Evolutionary conservation across 2,113 vertebrate genomes (phyloP).

Genomic region (Paradoxurus hermaphroditus): DNA sequence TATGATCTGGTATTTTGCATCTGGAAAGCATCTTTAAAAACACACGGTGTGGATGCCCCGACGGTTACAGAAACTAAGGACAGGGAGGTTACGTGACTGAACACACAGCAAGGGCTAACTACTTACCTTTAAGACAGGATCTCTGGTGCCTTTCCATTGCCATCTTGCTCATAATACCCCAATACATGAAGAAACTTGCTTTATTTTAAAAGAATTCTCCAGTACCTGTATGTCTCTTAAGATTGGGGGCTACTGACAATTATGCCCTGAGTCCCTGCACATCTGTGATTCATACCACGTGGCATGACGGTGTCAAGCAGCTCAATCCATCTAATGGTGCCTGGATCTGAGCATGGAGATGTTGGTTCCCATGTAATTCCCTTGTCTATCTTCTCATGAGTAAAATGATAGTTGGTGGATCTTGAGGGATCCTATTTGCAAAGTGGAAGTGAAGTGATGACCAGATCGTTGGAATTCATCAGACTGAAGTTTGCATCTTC

Average conservation of each 20-base stretch:
- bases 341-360: not conserved
- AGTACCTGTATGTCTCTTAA: not conserved
- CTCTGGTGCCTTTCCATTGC: not conserved
- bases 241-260: not conserved
- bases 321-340: no score
- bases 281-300: not conserved
- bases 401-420: not conserved
- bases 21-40: not conserved
- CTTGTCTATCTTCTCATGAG: not conserved
- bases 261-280: not conserved
- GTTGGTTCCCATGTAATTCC: not conserved
- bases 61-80: not conserved
- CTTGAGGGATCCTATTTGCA: not conserved
- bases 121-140: not conserved
- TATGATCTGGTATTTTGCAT: not conserved
- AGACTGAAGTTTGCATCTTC: not conserved
- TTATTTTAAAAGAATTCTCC: constrained; percentile 13
- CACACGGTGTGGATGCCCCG: not conserved
- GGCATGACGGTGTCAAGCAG: not conserved
- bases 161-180: not conserved
- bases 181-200: not conserved
- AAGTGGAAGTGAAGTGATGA: not conserved
- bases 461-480: not conserved
- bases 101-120: not conserved
- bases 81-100: not conserved